phyloP scores from a whole-genome alignment of 2,797 vertebrate genomes.

The Sphenopsis melanotis region DNA sequence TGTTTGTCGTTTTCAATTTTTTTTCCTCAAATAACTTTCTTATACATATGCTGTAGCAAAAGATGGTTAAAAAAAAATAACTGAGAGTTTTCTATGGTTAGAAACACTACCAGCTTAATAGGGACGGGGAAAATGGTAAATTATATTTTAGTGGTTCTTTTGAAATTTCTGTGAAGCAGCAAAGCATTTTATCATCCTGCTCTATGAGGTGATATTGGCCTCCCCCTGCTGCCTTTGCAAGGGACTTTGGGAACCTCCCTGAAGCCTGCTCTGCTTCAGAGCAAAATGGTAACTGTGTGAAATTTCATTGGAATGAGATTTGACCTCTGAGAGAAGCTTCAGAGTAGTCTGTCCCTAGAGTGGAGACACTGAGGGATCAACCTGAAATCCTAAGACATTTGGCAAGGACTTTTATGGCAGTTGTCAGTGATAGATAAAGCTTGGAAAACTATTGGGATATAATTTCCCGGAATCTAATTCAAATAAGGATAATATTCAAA shows the following conservation, averaged over 20 bases:
- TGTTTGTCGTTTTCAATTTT: not conserved
- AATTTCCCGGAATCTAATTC: not conserved
- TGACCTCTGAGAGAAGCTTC: not conserved
- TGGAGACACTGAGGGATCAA: not conserved
- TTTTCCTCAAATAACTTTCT: not conserved
- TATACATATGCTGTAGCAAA: not conserved
- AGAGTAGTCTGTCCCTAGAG: not conserved
- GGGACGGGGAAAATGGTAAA: not conserved
- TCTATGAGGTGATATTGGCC: not conserved
- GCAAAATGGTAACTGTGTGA: not conserved
- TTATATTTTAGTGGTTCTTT: not conserved
- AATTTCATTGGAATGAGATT: not conserved
- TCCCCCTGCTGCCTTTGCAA: not conserved
- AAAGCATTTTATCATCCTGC: not conserved
- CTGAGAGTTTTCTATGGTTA: not conserved
- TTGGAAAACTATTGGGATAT: not conserved
- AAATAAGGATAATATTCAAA: not conserved
- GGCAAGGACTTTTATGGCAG: not conserved
- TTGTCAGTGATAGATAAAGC: not conserved
- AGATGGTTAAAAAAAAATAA: not conserved
- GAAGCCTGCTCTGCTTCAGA: not conserved
- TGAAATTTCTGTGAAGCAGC: not conserved
- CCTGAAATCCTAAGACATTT: not conserved
- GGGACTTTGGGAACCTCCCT: not conserved
- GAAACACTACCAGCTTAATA: not conserved